Evolutionary conservation across 92 coral and sea anemone species (phyloP).

Genomic region (Porites lobata): DNA sequence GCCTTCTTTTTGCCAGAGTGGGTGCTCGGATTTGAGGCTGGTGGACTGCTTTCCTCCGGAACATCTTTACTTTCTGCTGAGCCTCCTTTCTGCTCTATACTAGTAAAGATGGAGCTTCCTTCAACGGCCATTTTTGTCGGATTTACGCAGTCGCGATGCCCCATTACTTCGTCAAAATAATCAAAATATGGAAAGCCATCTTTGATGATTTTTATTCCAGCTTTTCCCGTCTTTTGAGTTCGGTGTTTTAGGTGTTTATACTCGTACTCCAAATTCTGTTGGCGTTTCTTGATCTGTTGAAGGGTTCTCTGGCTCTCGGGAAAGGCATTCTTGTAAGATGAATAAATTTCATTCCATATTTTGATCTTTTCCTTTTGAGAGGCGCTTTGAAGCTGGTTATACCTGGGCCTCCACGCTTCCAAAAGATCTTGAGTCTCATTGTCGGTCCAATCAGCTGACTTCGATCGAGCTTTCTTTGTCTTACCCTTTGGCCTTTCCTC

Average conservation of each 20-base stretch:
- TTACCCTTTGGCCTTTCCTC: neutral
- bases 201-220: slow-evolving; percentile 48
- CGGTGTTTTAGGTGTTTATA: slow-evolving; percentile 11
- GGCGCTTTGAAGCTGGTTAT: slow-evolving; percentile 41
- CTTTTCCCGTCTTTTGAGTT: slow-evolving; percentile 42
- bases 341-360: slow-evolving; percentile 60
- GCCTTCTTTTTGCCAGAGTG: slow-evolving; percentile 19
- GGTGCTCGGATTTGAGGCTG: slow-evolving; percentile 1
- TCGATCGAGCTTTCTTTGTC: slow-evolving; percentile 2
- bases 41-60: neutral
- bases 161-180: slow-evolving; percentile 23
- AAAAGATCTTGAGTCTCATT: slow-evolving; percentile 36
- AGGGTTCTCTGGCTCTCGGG: no score
- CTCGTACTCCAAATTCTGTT: slow-evolving; percentile 25
- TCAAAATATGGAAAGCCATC: slow-evolving; percentile 57
- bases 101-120: slow-evolving; percentile 38
- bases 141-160: slow-evolving; percentile 49
- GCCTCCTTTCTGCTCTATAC: neutral
- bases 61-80: neutral
- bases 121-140: slow-evolving; percentile 58
- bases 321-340: neutral
- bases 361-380: slow-evolving; percentile 49
- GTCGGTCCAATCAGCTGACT: slow-evolving; percentile 26
- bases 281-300: no score
- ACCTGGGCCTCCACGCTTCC: slow-evolving; percentile 55